Evolutionary conservation across 2,797 vertebrate species (phyloP).

Genomic region (Phaenicophaeus curvirostris): DNA sequence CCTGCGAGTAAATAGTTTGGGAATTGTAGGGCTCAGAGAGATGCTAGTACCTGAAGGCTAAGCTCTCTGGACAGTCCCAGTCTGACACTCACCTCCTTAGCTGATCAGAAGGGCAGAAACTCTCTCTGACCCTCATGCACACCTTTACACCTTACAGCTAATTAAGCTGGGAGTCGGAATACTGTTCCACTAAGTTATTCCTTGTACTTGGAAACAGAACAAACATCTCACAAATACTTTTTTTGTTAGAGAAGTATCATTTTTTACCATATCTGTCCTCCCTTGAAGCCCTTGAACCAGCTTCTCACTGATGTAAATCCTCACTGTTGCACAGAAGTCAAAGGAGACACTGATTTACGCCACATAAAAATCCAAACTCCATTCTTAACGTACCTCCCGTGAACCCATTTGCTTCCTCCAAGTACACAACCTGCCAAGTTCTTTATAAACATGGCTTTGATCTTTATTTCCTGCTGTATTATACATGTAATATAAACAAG

Average conservation of each 20-base stretch:
- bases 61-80: neutral
- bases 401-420: neutral
- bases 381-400: neutral
- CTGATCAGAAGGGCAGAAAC: neutral
- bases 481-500: neutral
- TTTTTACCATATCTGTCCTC: neutral
- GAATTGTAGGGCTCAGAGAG: neutral
- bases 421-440: neutral
- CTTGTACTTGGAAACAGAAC: neutral
- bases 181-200: neutral
- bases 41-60: neutral
- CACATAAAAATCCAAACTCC: neutral
- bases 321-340: neutral
- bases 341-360: neutral
- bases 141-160: neutral
- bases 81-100: neutral
- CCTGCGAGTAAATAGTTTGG: neutral
- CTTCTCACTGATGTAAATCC: neutral
- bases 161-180: neutral
- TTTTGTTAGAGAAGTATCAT: neutral
- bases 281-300: neutral
- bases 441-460: conserved; percentile 29
- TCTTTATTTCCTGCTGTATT: conserved; percentile 41
- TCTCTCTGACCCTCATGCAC: neutral
- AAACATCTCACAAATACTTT: neutral